Conservation (phyloP, 1,140 invertebrate genomes). For the Drosophila suzukii region DNA sequence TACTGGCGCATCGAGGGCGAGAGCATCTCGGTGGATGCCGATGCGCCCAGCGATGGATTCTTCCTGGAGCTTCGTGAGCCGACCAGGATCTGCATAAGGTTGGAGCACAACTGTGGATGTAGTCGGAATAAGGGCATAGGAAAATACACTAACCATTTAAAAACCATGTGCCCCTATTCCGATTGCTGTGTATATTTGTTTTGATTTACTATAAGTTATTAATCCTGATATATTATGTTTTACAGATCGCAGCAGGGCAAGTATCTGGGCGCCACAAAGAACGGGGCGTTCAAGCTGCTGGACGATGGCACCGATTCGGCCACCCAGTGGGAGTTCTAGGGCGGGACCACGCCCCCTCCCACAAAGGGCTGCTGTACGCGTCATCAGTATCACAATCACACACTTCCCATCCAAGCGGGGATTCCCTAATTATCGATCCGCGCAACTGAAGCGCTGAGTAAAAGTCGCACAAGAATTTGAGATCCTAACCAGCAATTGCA, state of each 20-base stretch:
- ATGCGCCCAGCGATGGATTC: conserved; percentile 93
- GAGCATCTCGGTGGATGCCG: conserved; percentile 93
- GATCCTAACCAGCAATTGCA: conserved; percentile 34
- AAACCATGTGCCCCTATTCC: background rate
- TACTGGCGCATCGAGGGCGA: conserved; percentile 96
- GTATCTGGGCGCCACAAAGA: conserved; percentile 96
- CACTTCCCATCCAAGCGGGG: conserved; percentile 32
- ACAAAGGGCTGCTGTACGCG: background rate
- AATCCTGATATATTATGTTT: background rate
- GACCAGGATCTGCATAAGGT: conserved; percentile 94
- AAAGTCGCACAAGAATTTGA: conserved; percentile 42
- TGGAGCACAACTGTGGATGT: background rate
- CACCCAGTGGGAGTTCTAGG: conserved; percentile 97
- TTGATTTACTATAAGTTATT: background rate
- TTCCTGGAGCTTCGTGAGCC: conserved; percentile 96
- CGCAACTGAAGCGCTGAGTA: conserved; percentile 17
- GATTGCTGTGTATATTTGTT: background rate
- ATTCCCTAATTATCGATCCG: conserved; percentile 16
- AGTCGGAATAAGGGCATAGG: background rate
- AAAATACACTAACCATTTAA: background rate
- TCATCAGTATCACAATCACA: conserved; percentile 50
- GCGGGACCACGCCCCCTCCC: background rate
- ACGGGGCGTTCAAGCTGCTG: conserved; percentile 94
- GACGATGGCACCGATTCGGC: conserved; percentile 91
- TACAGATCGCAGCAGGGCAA: conserved; percentile 86